Evolutionary conservation across 2,797 vertebrate genomes (phyloP), one percentile per base, ranked within the genome.

Genomic region (Prionace glauca): DNA sequence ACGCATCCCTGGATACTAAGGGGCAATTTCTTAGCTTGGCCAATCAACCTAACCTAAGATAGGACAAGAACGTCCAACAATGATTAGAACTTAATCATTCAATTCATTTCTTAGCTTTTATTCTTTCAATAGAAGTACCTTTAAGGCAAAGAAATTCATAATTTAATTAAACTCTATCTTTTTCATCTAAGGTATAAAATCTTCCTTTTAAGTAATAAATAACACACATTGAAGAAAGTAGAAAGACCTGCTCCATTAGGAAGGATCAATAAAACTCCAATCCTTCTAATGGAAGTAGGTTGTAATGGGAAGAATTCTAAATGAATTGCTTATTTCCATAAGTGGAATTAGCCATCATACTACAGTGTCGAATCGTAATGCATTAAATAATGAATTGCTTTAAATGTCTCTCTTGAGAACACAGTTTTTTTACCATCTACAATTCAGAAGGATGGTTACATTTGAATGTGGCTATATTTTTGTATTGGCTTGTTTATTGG

Each of bases 121-220:
- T 95, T 77, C 26, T 14, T 72, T n/a, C 71, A 32, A 32, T 77
- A 77, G 32, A 95, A 32, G 12, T 50, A 77, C 45, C 93, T 50
- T n/a, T 56, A n/a, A 60, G 45, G 71, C 45, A 32, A 77, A 60
- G 29, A 32, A 74, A 56, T 95, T 72, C 71, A 95, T 29, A 32
- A 77, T 95, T 77, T 71, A 95, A 95, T 77, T 95, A 95, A 95
- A 12, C 93, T 32, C 88, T 60, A 5, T 32, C 29, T 29, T 94
- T 74, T 72, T 77, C 71, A 95, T 95, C 69, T 24, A 72, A 72
- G 92, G 67, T 60, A 45, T 45, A 94, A 71, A 94, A 24, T 60
- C 90, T 91, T 36, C 41, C 67, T 95, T 84, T 95, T 95, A 95
- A 95, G 71, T n/a, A 95, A 95, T 95, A 95, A 77, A 95, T 95